Evolutionary conservation across 2,888 invertebrate species (phyloP).

Genomic region (Leptura quadrifasciata): DNA sequence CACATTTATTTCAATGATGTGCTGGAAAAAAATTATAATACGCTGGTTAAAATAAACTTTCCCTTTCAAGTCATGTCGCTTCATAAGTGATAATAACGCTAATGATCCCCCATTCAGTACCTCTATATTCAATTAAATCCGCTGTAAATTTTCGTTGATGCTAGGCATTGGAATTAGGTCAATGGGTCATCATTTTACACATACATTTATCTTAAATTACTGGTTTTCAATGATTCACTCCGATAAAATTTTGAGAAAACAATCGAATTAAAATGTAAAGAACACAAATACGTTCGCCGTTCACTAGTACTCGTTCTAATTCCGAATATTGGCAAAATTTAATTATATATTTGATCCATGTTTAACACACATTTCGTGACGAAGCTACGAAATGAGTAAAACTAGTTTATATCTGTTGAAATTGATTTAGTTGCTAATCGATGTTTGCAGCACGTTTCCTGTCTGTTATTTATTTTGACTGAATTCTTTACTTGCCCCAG

Average conservation of each 20-base stretch:
- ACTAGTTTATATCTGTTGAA: conserved; percentile 30
- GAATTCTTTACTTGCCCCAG: background rate
- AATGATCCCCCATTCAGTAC: background rate
- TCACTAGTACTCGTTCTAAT: conserved; percentile 37
- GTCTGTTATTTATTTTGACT: background rate
- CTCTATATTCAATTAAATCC: background rate
- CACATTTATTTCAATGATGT: too few species aligned
- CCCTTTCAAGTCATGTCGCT: too few species aligned
- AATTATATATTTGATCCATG: conserved; percentile 45
- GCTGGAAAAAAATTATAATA: too few species aligned
- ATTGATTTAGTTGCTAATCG: background rate
- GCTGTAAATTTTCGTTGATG: background rate
- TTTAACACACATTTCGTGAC: conserved; percentile 48
- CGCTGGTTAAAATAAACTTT: too few species aligned
- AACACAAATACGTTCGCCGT: conserved; percentile 15
- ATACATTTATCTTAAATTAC: background rate
- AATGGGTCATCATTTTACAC: conserved; percentile 6
- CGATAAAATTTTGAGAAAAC: conserved; percentile 14
- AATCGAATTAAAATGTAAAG: conserved; percentile 13
- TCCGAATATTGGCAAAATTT: conserved; percentile 35
- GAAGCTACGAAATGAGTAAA: conserved; percentile 40
- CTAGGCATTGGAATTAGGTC: background rate
- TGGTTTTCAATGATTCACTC: background rate
- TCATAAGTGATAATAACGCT: too few species aligned
- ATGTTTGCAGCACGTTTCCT: background rate